Evolutionary conservation across 2,113 vertebrate species (phyloP), one percentile per base, ranked within the genome.

Genomic region (Tyto alba): DNA sequence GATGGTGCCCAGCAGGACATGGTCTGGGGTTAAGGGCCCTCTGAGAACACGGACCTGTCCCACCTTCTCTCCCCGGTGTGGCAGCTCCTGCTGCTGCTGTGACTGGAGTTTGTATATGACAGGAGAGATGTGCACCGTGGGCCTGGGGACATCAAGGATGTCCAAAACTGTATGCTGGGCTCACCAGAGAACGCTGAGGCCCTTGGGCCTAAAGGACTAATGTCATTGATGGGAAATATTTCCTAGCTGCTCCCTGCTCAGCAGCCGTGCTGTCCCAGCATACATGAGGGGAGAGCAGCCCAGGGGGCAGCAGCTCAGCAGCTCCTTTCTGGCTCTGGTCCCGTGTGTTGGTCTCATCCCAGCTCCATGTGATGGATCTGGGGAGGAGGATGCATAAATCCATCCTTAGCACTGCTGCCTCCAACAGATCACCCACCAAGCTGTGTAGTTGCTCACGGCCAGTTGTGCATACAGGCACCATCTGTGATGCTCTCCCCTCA

Each of bases 1-100:
- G 64, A n/a, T n/a, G n/a, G 43, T 53, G 47, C 22, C 40, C 76
- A 59, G 21, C 7, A 8, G 53, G 57, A 63, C 0, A 0, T 34
- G 68, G 30, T 36, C 36, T 62, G 85, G 30, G 36, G 16, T 52
- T 43, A 32, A 52, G 48, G 41, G 34, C 67, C 68, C n/a, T 23
- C 68, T 62, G 43, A 36, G 34, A 53, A 13, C 41, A 7, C 4
- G 21, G 29, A 47, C 29, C 48, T 26, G 38, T 60, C n/a, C 40
- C 66, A 17, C 34, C 55, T 60, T 60, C 30, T 56, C 26, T 79
- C 53, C 36, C 11, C 47, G 53, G 62, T 0, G 0, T 8, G 56
- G n/a, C 7, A 18, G 13, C 48, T 85, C 19, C 34, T 34, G 45
- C 57, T 72, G 75, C 47, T 68, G 52, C 62, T 59, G 43, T 16